Percentiles rank a stretch among this genome's conserved stretches.
Conservation (phyloP, 2,797 vertebrate genomes). For the Lerista edwardsae region DNA sequence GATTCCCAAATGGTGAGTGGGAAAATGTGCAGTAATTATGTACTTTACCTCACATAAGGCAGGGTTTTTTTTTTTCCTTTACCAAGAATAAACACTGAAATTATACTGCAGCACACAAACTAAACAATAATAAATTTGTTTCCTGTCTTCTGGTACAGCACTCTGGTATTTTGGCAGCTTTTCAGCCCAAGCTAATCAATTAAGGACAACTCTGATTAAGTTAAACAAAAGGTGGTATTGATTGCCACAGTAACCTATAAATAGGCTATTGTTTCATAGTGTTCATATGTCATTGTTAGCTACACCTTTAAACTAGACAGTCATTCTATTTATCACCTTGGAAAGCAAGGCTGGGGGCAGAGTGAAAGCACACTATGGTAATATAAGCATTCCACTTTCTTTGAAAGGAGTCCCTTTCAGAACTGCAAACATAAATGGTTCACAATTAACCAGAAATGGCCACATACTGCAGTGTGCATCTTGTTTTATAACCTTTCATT, state of each 20-base stretch:
- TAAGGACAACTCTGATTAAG: slow-evolving; percentile 76
- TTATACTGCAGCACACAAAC: slow-evolving; percentile 48
- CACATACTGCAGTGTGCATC: slow-evolving; percentile 32
- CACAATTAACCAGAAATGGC: slow-evolving; percentile 42
- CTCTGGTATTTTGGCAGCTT: slow-evolving; percentile 66
- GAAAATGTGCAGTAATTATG: slow-evolving; percentile 39
- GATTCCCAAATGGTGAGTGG: slow-evolving; percentile 33
- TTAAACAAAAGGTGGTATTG: slow-evolving; percentile 75
- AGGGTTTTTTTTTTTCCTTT: slow-evolving; percentile 32
- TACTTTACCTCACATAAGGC: slow-evolving; percentile 40
- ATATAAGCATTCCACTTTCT: not conserved
- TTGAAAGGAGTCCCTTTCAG: not conserved
- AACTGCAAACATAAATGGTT: slow-evolving; percentile 27
- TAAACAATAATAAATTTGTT: slow-evolving; percentile 61
- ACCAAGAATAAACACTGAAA: slow-evolving; percentile 59
- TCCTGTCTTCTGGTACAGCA: slow-evolving; percentile 39
- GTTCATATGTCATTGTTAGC: slow-evolving; percentile 68
- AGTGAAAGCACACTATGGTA: slow-evolving; percentile 30
- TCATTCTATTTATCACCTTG: slow-evolving; percentile 41
- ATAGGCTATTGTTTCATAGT: slow-evolving; percentile 62
- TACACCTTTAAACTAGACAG: slow-evolving; percentile 64
- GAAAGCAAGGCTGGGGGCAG: slow-evolving; percentile 41
- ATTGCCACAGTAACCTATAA: slow-evolving; percentile 72
- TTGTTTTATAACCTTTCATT: slow-evolving; percentile 49
- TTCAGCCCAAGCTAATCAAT: slow-evolving; percentile 73